Conservation (phyloP, 2,888 invertebrate species). For the Hetaerina titia region DNA sequence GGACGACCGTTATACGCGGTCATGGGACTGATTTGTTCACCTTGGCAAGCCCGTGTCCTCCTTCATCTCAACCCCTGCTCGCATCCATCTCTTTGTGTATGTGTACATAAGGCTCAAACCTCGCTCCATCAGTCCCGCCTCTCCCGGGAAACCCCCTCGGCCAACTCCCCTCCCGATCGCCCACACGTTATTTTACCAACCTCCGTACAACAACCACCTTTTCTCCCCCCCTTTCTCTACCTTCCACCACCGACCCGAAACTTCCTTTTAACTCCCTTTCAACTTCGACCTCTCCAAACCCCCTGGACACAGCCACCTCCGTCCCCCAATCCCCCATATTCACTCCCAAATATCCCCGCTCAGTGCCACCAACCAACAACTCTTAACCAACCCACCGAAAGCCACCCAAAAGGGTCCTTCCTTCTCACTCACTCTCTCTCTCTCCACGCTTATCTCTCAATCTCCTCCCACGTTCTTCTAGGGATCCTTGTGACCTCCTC, state of each 20-base stretch:
- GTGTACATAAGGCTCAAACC: background rate
- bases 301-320: background rate
- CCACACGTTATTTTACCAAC: background rate
- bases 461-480: background rate
- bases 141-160: background rate
- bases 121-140: background rate
- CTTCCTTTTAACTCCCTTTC: conserved; percentile 17
- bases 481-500: background rate
- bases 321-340: background rate
- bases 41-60: background rate
- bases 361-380: background rate
- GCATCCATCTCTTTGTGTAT: background rate
- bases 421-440: background rate
- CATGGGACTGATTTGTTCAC: conserved; percentile 20
- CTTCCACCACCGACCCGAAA: background rate
- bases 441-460: background rate
- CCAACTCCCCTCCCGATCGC: background rate
- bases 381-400: conserved; percentile 13
- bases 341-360: background rate
- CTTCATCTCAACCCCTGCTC: background rate
- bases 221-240: no score
- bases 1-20: background rate
- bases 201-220: background rate
- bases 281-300: background rate
- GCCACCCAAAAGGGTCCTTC: background rate